Conservation (phyloP, 1,140 invertebrate genomes). For the Drosophila tropicalis region DNA sequence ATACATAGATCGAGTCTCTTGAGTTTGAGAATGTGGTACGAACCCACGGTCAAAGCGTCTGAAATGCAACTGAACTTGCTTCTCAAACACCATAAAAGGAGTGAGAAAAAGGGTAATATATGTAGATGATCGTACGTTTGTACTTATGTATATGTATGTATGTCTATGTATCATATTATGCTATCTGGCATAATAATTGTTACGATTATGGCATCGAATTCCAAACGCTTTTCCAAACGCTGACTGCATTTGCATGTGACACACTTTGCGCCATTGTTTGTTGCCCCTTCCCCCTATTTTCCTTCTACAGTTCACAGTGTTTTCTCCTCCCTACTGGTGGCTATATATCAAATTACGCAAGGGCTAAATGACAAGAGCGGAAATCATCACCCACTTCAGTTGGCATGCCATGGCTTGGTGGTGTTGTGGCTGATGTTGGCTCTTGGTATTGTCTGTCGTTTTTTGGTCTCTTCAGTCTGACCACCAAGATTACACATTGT, state of each 20-base stretch:
- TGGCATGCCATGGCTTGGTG: constrained; percentile 30
- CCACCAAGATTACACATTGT: constrained; percentile 10
- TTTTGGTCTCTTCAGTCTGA: constrained; percentile 21
- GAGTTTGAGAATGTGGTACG: constrained; percentile 8
- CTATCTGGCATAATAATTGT: constrained; percentile 41
- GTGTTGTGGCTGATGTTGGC: constrained; percentile 16
- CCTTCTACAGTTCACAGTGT: background rate
- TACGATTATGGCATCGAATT: constrained; percentile 76
- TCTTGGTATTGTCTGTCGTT: constrained; percentile 31
- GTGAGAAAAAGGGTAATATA: background rate
- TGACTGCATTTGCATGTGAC: constrained; percentile 76
- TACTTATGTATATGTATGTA: too few species aligned
- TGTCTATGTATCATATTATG: constrained; percentile 6
- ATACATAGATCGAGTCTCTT: constrained; percentile 15
- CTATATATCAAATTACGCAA: constrained; percentile 63
- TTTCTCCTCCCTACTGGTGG: constrained; percentile 21
- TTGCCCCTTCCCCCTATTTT: background rate
- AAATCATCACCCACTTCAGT: constrained; percentile 64
- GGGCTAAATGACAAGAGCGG: constrained; percentile 49
- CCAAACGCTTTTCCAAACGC: constrained; percentile 51
- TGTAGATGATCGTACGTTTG: background rate
- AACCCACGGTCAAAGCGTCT: constrained; percentile 49
- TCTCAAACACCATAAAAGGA: constrained; percentile 61
- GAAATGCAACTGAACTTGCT: constrained; percentile 70
- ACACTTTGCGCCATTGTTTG: constrained; percentile 65